Percentiles rank a stretch among this genome's conserved stretches.
phyloP scores from a whole-genome alignment of 2,888 invertebrate species.

The Pardosa pseudoannulata region DNA sequence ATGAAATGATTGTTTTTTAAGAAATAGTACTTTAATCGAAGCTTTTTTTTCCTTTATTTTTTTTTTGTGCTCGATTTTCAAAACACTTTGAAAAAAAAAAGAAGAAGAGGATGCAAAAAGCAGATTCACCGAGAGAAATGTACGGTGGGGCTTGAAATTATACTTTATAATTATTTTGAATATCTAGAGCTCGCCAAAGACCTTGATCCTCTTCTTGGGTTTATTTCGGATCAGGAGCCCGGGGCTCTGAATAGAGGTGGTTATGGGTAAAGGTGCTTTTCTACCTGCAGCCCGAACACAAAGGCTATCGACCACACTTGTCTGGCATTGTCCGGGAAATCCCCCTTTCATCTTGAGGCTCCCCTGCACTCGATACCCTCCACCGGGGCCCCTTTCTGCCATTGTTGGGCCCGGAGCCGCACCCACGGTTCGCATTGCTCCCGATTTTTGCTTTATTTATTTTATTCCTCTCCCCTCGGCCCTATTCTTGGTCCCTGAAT shows the following conservation, averaged over 20 bases:
- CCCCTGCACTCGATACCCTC: slow-evolving; percentile 28
- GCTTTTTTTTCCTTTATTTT: no score
- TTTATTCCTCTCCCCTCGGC: slow-evolving; percentile 39
- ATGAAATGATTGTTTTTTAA: no score
- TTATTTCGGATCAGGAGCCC: slow-evolving; percentile 37
- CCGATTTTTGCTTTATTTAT: slow-evolving; percentile 52
- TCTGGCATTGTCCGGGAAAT: slow-evolving; percentile 31
- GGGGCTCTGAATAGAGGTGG: slow-evolving; percentile 38
- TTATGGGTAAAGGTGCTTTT: slow-evolving; percentile 68
- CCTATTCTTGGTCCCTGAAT: slow-evolving; percentile 37
- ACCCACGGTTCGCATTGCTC: slow-evolving; percentile 38
- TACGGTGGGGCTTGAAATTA: slow-evolving; percentile 31
- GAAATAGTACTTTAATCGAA: no score
- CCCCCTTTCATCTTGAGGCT: slow-evolving; percentile 27
- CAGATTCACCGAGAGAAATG: not conserved
- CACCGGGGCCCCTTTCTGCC: slow-evolving; percentile 23
- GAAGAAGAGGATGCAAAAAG: no score
- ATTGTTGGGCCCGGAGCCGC: slow-evolving; percentile 44
- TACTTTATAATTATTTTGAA: slow-evolving; percentile 56
- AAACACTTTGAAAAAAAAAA: no score
- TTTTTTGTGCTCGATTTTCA: no score
- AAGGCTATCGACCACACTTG: slow-evolving; percentile 68
- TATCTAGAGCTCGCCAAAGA: slow-evolving; percentile 5
- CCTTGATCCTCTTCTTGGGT: slow-evolving; percentile 21
- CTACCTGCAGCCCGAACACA: slow-evolving; percentile 50